Percentiles rank a stretch among this genome's conserved stretches.
Evolutionary conservation across 2,797 vertebrate species (phyloP).

Genomic region (Sebastes steindachneri): DNA sequence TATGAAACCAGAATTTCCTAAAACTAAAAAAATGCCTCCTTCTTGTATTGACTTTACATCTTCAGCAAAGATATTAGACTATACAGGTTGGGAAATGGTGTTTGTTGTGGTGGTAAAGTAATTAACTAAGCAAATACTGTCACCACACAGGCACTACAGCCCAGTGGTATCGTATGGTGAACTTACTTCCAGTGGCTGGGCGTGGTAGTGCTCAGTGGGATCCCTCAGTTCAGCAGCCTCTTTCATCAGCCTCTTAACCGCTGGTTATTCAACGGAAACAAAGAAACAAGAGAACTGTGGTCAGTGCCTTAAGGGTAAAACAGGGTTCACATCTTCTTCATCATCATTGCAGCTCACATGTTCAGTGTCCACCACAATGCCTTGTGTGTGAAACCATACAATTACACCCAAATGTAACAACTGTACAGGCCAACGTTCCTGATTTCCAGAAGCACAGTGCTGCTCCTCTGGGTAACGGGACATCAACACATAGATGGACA

Average conservation of each 20-base stretch:
- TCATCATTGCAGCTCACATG: neutral
- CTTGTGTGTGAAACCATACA: neutral
- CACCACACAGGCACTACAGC: neutral
- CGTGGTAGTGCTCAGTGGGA: conserved; percentile 97
- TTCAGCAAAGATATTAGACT: neutral
- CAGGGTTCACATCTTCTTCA: neutral
- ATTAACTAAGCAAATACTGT: neutral
- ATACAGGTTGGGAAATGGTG: too few species aligned
- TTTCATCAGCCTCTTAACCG: conserved; percentile 98
- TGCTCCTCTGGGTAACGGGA: neutral
- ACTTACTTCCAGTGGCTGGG: conserved; percentile 96
- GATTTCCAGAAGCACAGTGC: neutral
- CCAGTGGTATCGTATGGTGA: neutral
- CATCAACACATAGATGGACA: conserved; percentile 15
- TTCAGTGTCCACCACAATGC: neutral
- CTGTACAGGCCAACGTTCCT: neutral
- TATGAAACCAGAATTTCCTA: neutral
- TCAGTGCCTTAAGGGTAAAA: conserved; percentile 6
- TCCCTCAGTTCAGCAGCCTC: conserved; percentile 96
- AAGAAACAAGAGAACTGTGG: neutral
- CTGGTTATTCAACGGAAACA: conserved; percentile 68
- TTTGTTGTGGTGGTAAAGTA: neutral
- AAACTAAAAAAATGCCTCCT: neutral
- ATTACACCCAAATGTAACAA: neutral
- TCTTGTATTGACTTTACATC: neutral